These are phyloP conservation scores for Xestia rhomboidea DNA, from an alignment of 2,888 invertebrate genomes.

Conservation along the genomic window DNA sequence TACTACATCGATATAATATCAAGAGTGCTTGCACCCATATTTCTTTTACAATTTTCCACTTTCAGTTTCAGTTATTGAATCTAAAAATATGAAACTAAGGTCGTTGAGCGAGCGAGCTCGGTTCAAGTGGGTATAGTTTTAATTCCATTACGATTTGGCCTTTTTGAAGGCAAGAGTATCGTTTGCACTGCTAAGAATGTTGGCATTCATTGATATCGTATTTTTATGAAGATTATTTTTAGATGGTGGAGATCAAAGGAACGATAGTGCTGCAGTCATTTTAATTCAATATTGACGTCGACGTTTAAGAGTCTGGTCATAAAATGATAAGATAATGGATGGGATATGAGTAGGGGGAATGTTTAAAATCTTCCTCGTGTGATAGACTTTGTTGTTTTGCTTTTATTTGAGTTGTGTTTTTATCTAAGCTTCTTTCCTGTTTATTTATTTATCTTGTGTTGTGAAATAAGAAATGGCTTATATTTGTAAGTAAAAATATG, in stretches of 20 bases:
- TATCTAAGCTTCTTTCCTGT: neutral
- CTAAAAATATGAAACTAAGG: slow-evolving; percentile 39
- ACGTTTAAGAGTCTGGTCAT: slow-evolving; percentile 12
- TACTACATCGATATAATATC: neutral
- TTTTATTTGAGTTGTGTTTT: neutral
- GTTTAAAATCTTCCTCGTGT: neutral
- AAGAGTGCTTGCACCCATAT: too few relatives aligned
- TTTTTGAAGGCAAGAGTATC: slow-evolving; percentile 47
- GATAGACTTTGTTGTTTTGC: neutral
- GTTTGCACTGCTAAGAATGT: slow-evolving; percentile 30
- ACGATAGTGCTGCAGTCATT: slow-evolving; percentile 9
- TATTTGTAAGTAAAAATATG: neutral
- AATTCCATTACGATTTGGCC: slow-evolving; percentile 40
- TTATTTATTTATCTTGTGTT: neutral
- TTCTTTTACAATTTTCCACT: neutral
- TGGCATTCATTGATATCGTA: slow-evolving; percentile 44
- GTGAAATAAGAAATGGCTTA: neutral
- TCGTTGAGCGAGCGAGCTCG: slow-evolving; percentile 20
- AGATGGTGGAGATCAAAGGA: slow-evolving; percentile 39
- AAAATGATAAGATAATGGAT: neutral
- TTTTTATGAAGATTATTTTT: slow-evolving; percentile 50
- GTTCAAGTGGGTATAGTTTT: slow-evolving; percentile 44
- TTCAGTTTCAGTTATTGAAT: slow-evolving; percentile 13
- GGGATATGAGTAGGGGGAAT: neutral
- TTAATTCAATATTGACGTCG: slow-evolving; percentile 23